Base-by-base conservation (phyloP, 1,140 invertebrate genomes). In the Cyrtorhinus lividipennis region DNA sequence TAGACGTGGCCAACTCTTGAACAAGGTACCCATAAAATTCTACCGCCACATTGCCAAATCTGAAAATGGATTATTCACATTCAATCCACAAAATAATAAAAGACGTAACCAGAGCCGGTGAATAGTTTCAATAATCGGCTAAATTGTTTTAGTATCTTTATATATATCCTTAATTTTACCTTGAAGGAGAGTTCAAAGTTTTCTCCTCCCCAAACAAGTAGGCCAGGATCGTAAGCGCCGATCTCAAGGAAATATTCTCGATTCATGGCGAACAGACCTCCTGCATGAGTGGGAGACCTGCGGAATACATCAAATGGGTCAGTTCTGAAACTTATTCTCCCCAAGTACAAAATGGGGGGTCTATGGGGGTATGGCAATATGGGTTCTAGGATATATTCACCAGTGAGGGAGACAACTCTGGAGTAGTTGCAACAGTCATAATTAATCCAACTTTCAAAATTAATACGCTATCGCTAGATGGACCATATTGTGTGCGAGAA, bases 1-100 rank as follows among this genome's bases (percentile, higher is more conserved):
- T 99, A 99, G 18, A 99, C 92, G 71, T 99, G 96, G 0, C 95
- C 96, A 0, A 99, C 95, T 63, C 92, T 81, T 0, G 94, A 98
- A 73, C 96, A 99, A 0, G 96, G 96, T 1, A 99, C 96, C 94
- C 96, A 99, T 69, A 95, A 83, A 66, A 99, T 94, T 68, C 87
- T 91, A 27, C 96, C 96, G 24, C 96, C 95, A 74, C 96, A 99
- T 73, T 98, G 95, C 96, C 96, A 99, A 64, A 98, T 93, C 81
- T 81, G 67, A 24, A 66, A 72, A 71, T 59, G 67, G n/a, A n/a
- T n/a, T n/a, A n/a, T n/a, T n/a, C n/a, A 61, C 22, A 48, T 45
- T 56, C 23, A 23, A 30, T 30, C 59, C 45, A 66, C 48, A 8
- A 44, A 56, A 10, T 12, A 18, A 56, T 56, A 56, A 56, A 56